Percentiles rank a stretch among this genome's conserved stretches.
Evolutionary conservation across 2,113 vertebrate genomes (phyloP).

Genomic region (Channa maculata): DNA sequence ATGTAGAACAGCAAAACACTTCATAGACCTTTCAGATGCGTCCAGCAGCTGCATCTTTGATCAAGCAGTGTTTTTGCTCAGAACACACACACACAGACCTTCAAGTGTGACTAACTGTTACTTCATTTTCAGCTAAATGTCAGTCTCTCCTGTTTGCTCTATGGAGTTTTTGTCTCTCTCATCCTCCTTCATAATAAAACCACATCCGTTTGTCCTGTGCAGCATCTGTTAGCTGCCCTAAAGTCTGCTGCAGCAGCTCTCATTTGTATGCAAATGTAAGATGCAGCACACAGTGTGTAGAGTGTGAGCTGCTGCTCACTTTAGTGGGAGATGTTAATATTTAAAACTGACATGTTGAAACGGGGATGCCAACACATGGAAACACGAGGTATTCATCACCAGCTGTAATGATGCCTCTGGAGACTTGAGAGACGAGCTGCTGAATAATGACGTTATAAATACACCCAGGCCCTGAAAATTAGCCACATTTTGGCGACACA

Average conservation of each 20-base stretch:
- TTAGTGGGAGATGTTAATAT: constrained; percentile 7
- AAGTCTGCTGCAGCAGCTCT: not conserved
- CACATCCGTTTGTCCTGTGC: not conserved
- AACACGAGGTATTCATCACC: not conserved
- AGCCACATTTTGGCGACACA: too few species aligned
- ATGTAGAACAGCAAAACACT: too few species aligned
- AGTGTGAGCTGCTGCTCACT: constrained; percentile 1
- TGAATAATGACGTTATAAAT: not conserved
- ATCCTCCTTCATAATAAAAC: too few species aligned
- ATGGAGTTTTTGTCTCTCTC: too few species aligned
- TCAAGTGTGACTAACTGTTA: not conserved
- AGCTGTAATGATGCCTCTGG: constrained; percentile 9
- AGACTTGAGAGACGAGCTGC: not conserved
- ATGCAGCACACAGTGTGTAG: not conserved
- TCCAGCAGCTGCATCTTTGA: too few species aligned
- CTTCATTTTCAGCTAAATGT: not conserved
- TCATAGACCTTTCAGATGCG: too few species aligned
- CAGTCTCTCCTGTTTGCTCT: not conserved
- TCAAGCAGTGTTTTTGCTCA: too few species aligned
- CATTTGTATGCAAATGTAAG: constrained; percentile 23
- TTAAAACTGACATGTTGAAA: constrained; percentile 3
- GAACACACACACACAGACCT: not conserved
- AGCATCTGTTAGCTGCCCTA: too few species aligned
- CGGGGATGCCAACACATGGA: not conserved
- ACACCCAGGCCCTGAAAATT: not conserved